Percentiles rank a stretch among this genome's conserved stretches.
Evolutionary conservation across 1,140 invertebrate species (phyloP).

Genomic region (Oscheius sp.): DNA sequence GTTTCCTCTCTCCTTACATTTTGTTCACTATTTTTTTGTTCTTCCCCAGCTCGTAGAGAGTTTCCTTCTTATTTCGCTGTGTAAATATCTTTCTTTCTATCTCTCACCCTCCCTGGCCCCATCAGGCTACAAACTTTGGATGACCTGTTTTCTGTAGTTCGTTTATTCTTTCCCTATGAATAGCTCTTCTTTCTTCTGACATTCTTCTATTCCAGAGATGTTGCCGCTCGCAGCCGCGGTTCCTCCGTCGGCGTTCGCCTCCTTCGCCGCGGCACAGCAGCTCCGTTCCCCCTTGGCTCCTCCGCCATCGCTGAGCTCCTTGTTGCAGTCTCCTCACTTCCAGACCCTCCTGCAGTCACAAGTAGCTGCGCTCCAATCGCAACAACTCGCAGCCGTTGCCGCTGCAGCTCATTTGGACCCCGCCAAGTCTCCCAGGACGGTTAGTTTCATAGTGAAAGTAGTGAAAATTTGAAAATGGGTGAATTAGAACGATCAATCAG

Average conservation of each 20-base stretch:
- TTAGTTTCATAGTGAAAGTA: neutral
- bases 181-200: no score
- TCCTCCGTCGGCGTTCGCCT: slow-evolving; percentile 24
- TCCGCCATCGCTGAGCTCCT: neutral
- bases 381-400: slow-evolving; percentile 7
- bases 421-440: slow-evolving; percentile 8
- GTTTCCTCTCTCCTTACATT: no score
- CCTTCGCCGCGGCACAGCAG: slow-evolving; percentile 9
- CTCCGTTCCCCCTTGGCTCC: neutral
- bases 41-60: no score
- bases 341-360: slow-evolving; percentile 27
- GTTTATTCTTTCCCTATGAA: no score
- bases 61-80: no score
- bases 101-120: no score
- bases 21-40: no score
- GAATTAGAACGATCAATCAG: neutral
- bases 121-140: no score
- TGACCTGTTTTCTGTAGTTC: no score
- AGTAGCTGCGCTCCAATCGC: slow-evolving; percentile 21
- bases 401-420: slow-evolving; percentile 1
- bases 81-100: no score
- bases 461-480: neutral
- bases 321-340: slow-evolving; percentile 15
- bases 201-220: neutral
- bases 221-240: neutral